A percentile compares a stretch with the other conserved stretches of the same genome.
These are phyloP conservation scores for Hylaea fasciaria DNA, from an alignment of 2,888 invertebrate genomes.

Conservation along the genomic window DNA sequence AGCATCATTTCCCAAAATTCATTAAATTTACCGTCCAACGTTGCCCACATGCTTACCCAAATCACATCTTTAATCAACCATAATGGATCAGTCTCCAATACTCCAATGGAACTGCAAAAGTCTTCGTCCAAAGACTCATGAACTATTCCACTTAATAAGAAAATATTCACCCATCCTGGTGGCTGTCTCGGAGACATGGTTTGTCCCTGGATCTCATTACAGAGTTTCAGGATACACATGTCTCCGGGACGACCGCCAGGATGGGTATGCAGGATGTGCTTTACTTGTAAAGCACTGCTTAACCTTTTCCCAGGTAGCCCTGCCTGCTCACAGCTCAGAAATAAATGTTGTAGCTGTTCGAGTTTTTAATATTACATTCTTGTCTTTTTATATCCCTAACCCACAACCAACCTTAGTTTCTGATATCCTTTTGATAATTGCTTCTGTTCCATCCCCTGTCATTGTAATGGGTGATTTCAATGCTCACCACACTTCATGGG, in stretches of 20 bases:
- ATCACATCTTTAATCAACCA: no score
- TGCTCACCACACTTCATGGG: slow-evolving; percentile 34
- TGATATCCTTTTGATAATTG: slow-evolving; percentile 1
- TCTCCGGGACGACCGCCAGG: slow-evolving; percentile 40
- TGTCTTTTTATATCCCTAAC: slow-evolving; percentile 36
- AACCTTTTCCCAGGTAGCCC: slow-evolving; percentile 24
- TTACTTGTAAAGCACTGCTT: slow-evolving; percentile 24
- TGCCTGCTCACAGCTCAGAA: slow-evolving; percentile 18
- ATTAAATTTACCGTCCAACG: no score
- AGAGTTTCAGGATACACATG: slow-evolving; percentile 37
- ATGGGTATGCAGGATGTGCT: slow-evolving; percentile 38
- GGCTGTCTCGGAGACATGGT: slow-evolving; percentile 15
- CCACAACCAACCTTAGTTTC: slow-evolving; percentile 15
- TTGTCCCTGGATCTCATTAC: slow-evolving; percentile 6
- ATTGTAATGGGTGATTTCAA: slow-evolving; percentile 31
- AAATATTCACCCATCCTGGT: neutral
- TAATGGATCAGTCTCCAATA: no score
- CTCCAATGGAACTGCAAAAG: neutral
- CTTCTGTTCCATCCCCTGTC: slow-evolving; percentile 15
- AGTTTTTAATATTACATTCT: slow-evolving; percentile 26
- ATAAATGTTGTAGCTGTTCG: slow-evolving; percentile 36
- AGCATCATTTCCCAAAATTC: no score
- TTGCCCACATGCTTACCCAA: no score
- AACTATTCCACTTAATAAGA: no score
- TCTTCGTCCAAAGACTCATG: no score